These are phyloP conservation scores for Benthosema pterotum DNA, from an alignment of 2,797 vertebrate species.

Conservation along the genomic window DNA sequence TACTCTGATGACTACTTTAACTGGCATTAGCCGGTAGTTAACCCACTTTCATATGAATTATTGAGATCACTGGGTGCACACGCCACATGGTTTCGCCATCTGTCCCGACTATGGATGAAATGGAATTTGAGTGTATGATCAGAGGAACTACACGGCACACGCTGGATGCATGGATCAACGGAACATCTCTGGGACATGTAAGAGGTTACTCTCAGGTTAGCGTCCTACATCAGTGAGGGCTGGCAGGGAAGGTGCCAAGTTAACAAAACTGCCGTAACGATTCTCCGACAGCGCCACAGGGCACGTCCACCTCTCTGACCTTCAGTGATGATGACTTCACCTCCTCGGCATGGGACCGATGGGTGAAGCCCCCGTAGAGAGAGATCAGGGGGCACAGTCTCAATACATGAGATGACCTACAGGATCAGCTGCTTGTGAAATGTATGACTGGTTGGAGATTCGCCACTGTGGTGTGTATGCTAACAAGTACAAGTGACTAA, in stretches of 20 bases:
- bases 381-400: constrained; percentile 25
- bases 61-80: constrained; percentile 51
- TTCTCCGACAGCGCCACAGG: constrained; percentile 5
- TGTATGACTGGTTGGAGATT: background rate
- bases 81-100: constrained; percentile 72
- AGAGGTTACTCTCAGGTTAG: constrained; percentile 10
- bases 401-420: background rate
- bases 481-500: too few species aligned
- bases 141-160: constrained; percentile 34
- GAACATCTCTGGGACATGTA: constrained; percentile 26
- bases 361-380: constrained; percentile 30
- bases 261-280: constrained; percentile 24
- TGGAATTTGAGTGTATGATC: constrained; percentile 51
- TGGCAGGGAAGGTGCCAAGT: constrained; percentile 14
- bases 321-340: constrained; percentile 29
- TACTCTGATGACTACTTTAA: constrained; percentile 53
- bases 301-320: constrained; percentile 19
- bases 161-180: constrained; percentile 43
- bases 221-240: constrained; percentile 13
- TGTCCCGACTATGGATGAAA: constrained; percentile 56
- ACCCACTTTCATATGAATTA: constrained; percentile 67
- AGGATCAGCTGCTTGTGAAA: background rate
- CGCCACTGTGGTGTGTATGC: too few species aligned
- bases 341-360: too few species aligned
- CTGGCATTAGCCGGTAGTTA: constrained; percentile 60